Percentiles rank a stretch among this genome's conserved stretches.
phyloP scores from a whole-genome alignment of 2,888 invertebrate species.

The Chrysopilus asiliformis region DNA sequence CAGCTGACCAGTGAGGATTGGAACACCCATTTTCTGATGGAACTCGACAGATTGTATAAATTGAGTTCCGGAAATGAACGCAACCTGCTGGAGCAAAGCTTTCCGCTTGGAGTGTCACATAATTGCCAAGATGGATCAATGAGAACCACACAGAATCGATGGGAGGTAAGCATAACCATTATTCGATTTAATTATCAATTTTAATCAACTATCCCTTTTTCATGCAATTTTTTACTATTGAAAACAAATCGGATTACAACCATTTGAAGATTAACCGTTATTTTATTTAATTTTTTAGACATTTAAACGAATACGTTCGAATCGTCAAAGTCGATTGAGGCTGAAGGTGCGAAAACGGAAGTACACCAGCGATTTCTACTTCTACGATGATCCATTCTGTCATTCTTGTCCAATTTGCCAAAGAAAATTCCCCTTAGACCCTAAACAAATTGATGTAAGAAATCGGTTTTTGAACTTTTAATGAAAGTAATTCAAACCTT shows the following conservation, averaged over 20 bases:
- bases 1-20: constrained; percentile 51
- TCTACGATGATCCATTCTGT: constrained; percentile 35
- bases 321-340: constrained; percentile 52
- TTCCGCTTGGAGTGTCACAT: constrained; percentile 33
- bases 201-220: too few species aligned
- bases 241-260: not conserved
- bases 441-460: constrained; percentile 50
- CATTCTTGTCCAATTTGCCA: constrained; percentile 51
- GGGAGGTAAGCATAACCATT: constrained; percentile 51
- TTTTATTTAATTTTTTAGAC: constrained; percentile 30
- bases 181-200: not conserved
- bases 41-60: constrained; percentile 53
- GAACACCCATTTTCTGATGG: constrained; percentile 53
- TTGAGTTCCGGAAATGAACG: constrained; percentile 39
- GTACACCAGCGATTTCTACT: constrained; percentile 42
- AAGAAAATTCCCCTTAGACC: constrained; percentile 31
- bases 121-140: constrained; percentile 35
- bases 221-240: not conserved
- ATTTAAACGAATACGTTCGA: constrained; percentile 54
- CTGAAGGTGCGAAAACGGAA: constrained; percentile 53
- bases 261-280: not conserved
- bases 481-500: too few species aligned
- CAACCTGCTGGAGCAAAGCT: constrained; percentile 33
- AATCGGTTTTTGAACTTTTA: not conserved
- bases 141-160: constrained; percentile 42